These are phyloP conservation scores for Panulirus ornatus DNA, from an alignment of 1,140 invertebrate genomes.

Conservation along the genomic window DNA sequence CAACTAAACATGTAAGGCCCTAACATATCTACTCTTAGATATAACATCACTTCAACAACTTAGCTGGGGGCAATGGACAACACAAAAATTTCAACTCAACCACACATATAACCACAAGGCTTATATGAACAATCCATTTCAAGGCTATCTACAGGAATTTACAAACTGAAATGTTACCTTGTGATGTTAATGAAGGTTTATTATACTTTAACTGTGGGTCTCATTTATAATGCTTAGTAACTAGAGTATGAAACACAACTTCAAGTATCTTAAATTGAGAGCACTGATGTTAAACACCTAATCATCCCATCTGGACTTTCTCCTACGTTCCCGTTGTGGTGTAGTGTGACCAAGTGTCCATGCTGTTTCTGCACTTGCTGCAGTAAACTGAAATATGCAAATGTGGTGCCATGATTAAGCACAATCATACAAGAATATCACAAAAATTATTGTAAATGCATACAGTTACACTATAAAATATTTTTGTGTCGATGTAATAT, in stretches of 20 bases:
- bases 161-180: slow-evolving; percentile 34
- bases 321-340: slow-evolving; percentile 22
- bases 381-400: slow-evolving; percentile 67
- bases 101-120: not conserved
- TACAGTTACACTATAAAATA: too few relatives aligned
- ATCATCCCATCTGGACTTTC: slow-evolving; percentile 69
- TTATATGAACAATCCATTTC: not conserved
- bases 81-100: not conserved
- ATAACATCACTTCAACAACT: not conserved
- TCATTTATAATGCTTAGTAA: slow-evolving; percentile 1
- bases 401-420: too few relatives aligned
- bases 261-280: not conserved
- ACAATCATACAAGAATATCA: too few relatives aligned
- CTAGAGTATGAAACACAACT: not conserved
- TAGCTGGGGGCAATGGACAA: not conserved
- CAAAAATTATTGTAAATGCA: too few relatives aligned
- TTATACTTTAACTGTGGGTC: not conserved
- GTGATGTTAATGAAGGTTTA: slow-evolving; percentile 17
- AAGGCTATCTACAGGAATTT: not conserved
- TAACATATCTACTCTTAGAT: not conserved
- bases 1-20: not conserved
- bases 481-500: too few relatives aligned
- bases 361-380: slow-evolving; percentile 60
- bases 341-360: slow-evolving; percentile 37
- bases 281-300: not conserved